phyloP scores from a whole-genome alignment of 2,888 invertebrate genomes.

The Theodoxus fluviatilis region DNA sequence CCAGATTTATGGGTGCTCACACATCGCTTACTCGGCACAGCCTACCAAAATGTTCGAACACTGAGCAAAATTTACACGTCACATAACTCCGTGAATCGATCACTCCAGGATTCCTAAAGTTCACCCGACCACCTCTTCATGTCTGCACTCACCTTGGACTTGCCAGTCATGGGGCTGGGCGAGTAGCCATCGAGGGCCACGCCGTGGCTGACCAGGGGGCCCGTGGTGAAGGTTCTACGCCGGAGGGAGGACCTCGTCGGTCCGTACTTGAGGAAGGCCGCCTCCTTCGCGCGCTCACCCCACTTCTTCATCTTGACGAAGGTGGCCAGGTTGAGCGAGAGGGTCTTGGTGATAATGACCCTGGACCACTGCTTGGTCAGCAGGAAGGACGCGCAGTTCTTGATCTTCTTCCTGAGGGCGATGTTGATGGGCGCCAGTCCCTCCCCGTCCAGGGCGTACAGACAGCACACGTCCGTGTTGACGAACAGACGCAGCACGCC shows the following conservation, averaged over 20 bases:
- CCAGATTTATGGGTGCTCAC: too few species aligned
- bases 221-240: constrained; percentile 40
- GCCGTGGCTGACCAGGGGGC: constrained; percentile 54
- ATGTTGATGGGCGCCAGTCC: constrained; percentile 60
- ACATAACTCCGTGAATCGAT: too few species aligned
- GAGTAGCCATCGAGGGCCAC: constrained; percentile 57
- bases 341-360: constrained; percentile 50
- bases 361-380: constrained; percentile 65
- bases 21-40: too few species aligned
- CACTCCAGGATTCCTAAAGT: too few species aligned
- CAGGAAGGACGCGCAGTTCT: constrained; percentile 61
- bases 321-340: constrained; percentile 45
- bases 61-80: too few species aligned
- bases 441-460: constrained; percentile 60
- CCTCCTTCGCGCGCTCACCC: constrained; percentile 59
- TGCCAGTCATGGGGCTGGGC: constrained; percentile 53
- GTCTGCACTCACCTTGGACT: constrained; percentile 35
- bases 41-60: too few species aligned
- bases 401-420: constrained; percentile 56
- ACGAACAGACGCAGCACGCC: constrained; percentile 60
- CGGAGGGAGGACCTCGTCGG: constrained; percentile 54
- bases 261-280: constrained; percentile 51
- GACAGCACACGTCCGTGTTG: constrained; percentile 56
- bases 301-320: constrained; percentile 57
- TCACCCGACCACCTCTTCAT: too few species aligned